phyloP scores from a whole-genome alignment of 1,140 invertebrate species.

The Drosophila seguyi region DNA sequence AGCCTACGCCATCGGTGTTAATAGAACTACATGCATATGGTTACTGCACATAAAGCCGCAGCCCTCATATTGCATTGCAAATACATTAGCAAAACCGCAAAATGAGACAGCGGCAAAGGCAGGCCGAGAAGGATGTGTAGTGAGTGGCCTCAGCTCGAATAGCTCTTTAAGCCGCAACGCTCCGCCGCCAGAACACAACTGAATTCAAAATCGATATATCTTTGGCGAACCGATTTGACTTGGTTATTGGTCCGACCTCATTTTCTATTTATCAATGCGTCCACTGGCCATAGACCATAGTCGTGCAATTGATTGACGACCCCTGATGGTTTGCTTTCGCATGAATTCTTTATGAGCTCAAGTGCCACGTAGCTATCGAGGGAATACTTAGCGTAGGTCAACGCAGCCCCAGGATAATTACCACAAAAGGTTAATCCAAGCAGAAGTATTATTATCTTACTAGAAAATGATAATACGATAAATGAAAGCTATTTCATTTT shows the following conservation, averaged over 20 bases:
- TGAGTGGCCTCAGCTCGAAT: conserved; percentile 4
- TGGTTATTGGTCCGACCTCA: conserved; percentile 28
- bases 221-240: conserved; percentile 22
- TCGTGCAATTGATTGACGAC: conserved; percentile 36
- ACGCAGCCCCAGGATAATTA: conserved; percentile 15
- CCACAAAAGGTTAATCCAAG: conserved; percentile 31
- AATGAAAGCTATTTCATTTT: neutral
- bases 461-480: conserved; percentile 6
- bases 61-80: conserved; percentile 45
- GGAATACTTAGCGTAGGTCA: conserved; percentile 19
- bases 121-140: conserved; percentile 1
- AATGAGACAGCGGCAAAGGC: conserved; percentile 18
- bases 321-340: conserved; percentile 1
- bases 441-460: conserved; percentile 17
- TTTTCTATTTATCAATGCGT: conserved; percentile 37
- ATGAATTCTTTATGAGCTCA: conserved; percentile 43
- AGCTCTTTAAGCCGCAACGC: conserved; percentile 12
- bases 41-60: conserved; percentile 21
- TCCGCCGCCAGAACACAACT: neutral
- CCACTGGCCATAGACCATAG: conserved; percentile 8
- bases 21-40: conserved; percentile 8
- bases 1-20: conserved; percentile 14
- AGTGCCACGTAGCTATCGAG: neutral
- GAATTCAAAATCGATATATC: conserved; percentile 36
- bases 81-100: conserved; percentile 36